Base-by-base conservation (phyloP, 2,113 vertebrate species). In the Shinisaurus crocodilurus region DNA sequence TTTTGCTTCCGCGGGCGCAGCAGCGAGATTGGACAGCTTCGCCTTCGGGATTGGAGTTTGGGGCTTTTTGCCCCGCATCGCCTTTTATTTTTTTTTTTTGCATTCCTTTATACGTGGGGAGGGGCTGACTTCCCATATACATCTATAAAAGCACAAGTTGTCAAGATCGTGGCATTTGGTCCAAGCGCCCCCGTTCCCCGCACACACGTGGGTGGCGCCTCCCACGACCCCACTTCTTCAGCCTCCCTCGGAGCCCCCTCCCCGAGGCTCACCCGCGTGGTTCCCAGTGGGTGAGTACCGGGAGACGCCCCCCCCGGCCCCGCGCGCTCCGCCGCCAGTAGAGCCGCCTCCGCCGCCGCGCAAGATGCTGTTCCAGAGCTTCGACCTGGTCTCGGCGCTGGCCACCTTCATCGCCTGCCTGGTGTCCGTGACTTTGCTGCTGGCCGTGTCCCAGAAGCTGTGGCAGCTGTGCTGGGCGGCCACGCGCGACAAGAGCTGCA, bases 391-490 rank as follows among this genome's bases (percentile, higher is more conserved):
- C 94, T 99, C 99, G 93, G 98, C 98, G 92, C 98, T 99, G 98
- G 98, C 98, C 97, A 99, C 98, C 37, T 97, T 99, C 94, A 98
- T 98, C 91, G 98, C 98, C 90, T 99, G 99, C 97, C 94, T 99
- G 96, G 98, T 98, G 95, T 99, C 99, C 89, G 97, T 99, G 97
- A 98, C 97, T 69, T 97, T 99, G 95, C 98, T 99, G 76, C 97
- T 99, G 96, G 98, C 98, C 85, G 98, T 99, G 90, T 99, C 98
- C 95, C 99, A 99, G 97, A 98, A 99, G 97, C 98, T 99, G 94
- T 99, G 99, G 99, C 98, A 99, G 96, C 98, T 99, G 89, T 96
- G 99, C 81, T 99, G 99, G 99, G 98, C 98, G 79, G 98, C 98
- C 88, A 99, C 98, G 93, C 98, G 99, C 92, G 99, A 99, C 97